These are phyloP conservation scores for Nemotelus pantherinus DNA, from an alignment of 2,888 invertebrate genomes.

Conservation along the genomic window DNA sequence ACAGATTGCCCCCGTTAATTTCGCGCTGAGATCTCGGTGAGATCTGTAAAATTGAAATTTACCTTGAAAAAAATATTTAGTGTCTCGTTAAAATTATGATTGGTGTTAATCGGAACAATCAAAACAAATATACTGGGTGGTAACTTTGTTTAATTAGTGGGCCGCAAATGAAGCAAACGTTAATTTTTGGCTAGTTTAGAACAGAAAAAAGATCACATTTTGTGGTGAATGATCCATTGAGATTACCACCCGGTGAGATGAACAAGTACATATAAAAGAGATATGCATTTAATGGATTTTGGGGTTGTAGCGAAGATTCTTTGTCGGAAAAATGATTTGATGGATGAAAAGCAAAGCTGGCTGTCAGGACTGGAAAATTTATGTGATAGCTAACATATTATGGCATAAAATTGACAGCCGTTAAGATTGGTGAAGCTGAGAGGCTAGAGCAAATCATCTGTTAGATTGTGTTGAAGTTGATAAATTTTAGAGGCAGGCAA, in stretches of 20 bases:
- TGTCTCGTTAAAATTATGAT: conserved; percentile 25
- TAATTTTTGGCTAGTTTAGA: background rate
- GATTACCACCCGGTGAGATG: background rate
- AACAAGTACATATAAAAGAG: too few relatives aligned
- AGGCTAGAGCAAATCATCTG: too few relatives aligned
- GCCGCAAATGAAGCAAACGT: background rate
- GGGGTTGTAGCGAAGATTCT: too few relatives aligned
- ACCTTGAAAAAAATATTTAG: conserved; percentile 12
- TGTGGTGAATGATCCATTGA: background rate
- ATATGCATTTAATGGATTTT: too few relatives aligned
- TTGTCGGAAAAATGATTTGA: too few relatives aligned
- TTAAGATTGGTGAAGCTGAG: too few relatives aligned
- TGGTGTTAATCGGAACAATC: conserved; percentile 20
- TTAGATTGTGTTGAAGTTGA: too few relatives aligned
- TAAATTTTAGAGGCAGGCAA: too few relatives aligned
- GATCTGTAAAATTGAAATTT: background rate
- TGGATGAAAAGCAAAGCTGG: too few relatives aligned
- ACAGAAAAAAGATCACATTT: background rate
- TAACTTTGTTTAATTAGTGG: conserved; percentile 8
- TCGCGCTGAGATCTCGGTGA: background rate
- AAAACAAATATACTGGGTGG: background rate
- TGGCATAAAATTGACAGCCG: too few relatives aligned
- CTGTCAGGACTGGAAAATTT: too few relatives aligned
- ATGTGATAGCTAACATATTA: too few relatives aligned
- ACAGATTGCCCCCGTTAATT: background rate